phyloP scores from a whole-genome alignment of 2,797 vertebrate genomes.

The Parauchenoglanis ngamensis region DNA sequence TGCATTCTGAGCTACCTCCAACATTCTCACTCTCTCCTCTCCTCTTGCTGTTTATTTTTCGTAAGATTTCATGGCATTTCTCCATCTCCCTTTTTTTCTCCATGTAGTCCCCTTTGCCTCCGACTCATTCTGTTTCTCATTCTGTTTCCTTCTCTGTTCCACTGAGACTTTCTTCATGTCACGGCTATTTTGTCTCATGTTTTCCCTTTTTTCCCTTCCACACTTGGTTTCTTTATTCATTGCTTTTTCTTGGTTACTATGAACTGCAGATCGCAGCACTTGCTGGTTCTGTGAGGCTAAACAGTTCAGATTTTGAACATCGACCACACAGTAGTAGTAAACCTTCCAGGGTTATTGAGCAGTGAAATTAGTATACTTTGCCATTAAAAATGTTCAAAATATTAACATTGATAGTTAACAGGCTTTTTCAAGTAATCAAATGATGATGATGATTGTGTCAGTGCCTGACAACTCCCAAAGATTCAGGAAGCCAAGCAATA shows the following conservation, averaged over 20 bases:
- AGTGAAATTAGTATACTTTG: background rate
- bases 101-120: conserved; percentile 32
- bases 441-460: conserved; percentile 16
- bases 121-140: conserved; percentile 33
- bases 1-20: conserved; percentile 51
- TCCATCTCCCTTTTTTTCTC: conserved; percentile 34
- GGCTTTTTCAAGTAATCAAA: background rate
- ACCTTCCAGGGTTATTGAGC: background rate
- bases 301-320: background rate
- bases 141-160: conserved; percentile 34
- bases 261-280: conserved; percentile 2
- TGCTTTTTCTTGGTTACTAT: conserved; percentile 34
- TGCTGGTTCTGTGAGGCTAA: background rate
- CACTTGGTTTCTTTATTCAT: conserved; percentile 39
- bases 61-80: conserved; percentile 38
- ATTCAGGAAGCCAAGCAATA: conserved; percentile 27
- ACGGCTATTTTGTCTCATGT: conserved; percentile 25
- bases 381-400: background rate
- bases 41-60: conserved; percentile 32
- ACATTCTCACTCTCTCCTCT: conserved; percentile 60
- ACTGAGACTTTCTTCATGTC: conserved; percentile 35
- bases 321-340: background rate
- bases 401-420: background rate
- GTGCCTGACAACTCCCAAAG: conserved; percentile 29
- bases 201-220: background rate